Percentiles rank a stretch among this genome's conserved stretches.
These are phyloP conservation scores for Labeo catla DNA, from an alignment of 2,113 vertebrate species.

Conservation along the genomic window DNA sequence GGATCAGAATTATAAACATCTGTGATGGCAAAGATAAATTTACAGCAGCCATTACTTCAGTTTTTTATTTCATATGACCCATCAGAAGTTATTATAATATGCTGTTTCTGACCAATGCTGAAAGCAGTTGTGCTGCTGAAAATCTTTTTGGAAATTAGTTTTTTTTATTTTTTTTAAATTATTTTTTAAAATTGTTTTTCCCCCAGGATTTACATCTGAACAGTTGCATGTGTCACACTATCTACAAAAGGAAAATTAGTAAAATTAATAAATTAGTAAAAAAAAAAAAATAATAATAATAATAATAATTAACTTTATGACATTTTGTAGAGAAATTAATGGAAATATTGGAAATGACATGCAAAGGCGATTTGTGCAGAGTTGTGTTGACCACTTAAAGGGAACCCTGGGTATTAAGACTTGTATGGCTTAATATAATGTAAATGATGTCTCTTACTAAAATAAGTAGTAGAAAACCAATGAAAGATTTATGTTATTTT, in stretches of 20 bases:
- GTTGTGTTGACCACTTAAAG: no score
- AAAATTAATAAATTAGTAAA: neutral
- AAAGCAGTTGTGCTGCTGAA: neutral
- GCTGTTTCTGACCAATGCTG: neutral
- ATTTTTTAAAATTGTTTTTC: no score
- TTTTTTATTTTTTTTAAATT: no score
- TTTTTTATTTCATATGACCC: neutral
- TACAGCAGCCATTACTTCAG: neutral
- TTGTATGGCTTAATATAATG: no score
- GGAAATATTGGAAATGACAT: neutral
- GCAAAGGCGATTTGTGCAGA: neutral
- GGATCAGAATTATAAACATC: neutral
- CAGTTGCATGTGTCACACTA: no score
- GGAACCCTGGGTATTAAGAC: no score
- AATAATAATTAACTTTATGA: neutral
- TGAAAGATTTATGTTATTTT: no score
- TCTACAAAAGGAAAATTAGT: no score
- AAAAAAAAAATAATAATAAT: neutral
- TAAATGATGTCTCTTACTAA: no score
- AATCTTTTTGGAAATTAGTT: no score
- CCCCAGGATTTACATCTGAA: no score
- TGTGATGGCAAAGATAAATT: neutral
- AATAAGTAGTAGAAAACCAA: no score
- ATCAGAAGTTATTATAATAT: neutral
- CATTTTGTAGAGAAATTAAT: neutral